Conservation (phyloP, 2,888 invertebrate species). For the Tromatobia lineatoria region DNA sequence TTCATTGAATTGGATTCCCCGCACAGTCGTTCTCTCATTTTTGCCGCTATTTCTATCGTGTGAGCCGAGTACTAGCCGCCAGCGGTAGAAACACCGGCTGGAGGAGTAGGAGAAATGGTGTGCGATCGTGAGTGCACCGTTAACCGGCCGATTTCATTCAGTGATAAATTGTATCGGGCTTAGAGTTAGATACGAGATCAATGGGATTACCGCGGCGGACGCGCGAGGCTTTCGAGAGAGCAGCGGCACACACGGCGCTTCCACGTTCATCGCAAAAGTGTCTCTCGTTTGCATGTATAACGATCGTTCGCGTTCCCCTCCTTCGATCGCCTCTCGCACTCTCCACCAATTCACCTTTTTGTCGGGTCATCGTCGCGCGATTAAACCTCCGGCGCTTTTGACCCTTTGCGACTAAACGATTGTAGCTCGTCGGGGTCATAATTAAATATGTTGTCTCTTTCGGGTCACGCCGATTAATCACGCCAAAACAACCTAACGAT, state of each 20-base stretch:
- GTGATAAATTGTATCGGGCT: slow-evolving; percentile 69
- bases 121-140: slow-evolving; percentile 66
- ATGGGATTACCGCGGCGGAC: slow-evolving; percentile 61
- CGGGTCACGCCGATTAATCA: slow-evolving; percentile 42
- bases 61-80: slow-evolving; percentile 8
- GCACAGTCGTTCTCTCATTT: slow-evolving; percentile 38
- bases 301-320: background rate
- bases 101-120: slow-evolving; percentile 45
- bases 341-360: slow-evolving; percentile 34
- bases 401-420: slow-evolving; percentile 38
- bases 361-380: slow-evolving; percentile 57
- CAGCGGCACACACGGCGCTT: slow-evolving; percentile 4
- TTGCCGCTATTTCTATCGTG: slow-evolving; percentile 29
- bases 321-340: background rate
- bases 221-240: slow-evolving; percentile 44
- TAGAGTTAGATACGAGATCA: slow-evolving; percentile 67
- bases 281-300: slow-evolving; percentile 32
- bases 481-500: slow-evolving; percentile 40
- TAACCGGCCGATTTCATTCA: slow-evolving; percentile 69
- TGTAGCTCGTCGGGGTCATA: slow-evolving; percentile 45
- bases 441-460: slow-evolving; percentile 56
- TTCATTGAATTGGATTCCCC: slow-evolving; percentile 59
- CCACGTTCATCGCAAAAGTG: slow-evolving; percentile 13
- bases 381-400: slow-evolving; percentile 35
- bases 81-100: slow-evolving; percentile 3